Percentiles rank a stretch among this genome's conserved stretches.
Evolutionary conservation across 2,888 invertebrate genomes (phyloP).

Genomic region (Limnephilus rhombicus): DNA sequence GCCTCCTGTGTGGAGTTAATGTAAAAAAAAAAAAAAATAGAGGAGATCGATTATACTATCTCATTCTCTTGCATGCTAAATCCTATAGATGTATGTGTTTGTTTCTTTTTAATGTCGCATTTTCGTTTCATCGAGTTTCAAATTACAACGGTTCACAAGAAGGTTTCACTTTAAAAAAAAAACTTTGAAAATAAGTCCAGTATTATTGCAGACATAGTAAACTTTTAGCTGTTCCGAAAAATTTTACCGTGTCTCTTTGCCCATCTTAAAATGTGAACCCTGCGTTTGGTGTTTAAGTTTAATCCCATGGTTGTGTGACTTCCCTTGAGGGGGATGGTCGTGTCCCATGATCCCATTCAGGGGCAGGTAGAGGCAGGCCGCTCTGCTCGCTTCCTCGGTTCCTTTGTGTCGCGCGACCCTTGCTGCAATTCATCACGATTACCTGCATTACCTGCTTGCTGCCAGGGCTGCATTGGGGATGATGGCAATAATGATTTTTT

Average conservation of each 20-base stretch:
- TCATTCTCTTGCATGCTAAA: too few relatives aligned
- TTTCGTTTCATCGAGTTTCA: too few relatives aligned
- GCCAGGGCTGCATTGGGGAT: not conserved
- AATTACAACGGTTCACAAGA: too few relatives aligned
- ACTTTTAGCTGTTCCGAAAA: not conserved
- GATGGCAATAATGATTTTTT: too few relatives aligned
- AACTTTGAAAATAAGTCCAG: too few relatives aligned
- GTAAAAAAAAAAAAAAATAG: too few relatives aligned
- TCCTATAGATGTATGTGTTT: too few relatives aligned
- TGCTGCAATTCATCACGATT: not conserved
- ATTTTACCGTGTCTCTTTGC: not conserved
- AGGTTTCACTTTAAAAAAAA: too few relatives aligned
- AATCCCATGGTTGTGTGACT: not conserved
- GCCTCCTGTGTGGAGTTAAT: too few relatives aligned
- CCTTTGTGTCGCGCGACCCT: conserved; percentile 19
- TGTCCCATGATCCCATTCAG: not conserved
- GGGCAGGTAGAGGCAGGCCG: conserved; percentile 4
- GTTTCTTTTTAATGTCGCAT: too few relatives aligned
- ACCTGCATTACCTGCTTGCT: conserved; percentile 10
- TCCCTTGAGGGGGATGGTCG: not conserved
- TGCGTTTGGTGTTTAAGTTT: not conserved
- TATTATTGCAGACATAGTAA: too few relatives aligned
- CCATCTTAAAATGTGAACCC: not conserved
- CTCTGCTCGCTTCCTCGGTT: not conserved
- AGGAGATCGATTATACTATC: too few relatives aligned